Evolutionary conservation across 2,888 invertebrate genomes (phyloP), one percentile per base, ranked within the genome.

Genomic region (Actias luna): DNA sequence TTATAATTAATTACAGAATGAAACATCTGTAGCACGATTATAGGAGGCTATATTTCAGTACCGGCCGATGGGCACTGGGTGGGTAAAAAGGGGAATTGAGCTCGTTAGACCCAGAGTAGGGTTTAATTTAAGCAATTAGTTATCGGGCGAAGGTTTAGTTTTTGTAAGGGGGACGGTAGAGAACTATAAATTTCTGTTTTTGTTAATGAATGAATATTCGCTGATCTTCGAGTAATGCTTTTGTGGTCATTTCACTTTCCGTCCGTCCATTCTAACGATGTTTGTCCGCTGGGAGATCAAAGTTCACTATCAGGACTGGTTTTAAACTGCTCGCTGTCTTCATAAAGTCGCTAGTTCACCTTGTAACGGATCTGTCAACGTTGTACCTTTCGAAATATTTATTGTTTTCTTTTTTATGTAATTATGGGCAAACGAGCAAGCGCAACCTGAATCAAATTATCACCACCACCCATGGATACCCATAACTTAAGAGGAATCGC

Each of bases 21-120:
- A 46, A 2, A 46, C 46, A 55, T 46, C 5, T 46, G 46, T 55
- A 55, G 73, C 64, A 25, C 22, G 36, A 39, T 29, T 55, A 63
- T 52, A 59, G 39, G 63, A 55, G 10, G 59, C 52, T 55, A 31
- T 59, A 59, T 52, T 42, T 63, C 39, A 59, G n/a, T 36, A 27
- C 27, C 35, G 27, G n/a, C 67, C 64, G 60, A 39, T 57, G 55
- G 66, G 70, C 63, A 52, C 58, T 46, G 33, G 27, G 61, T 31
- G 35, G 62, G 59, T 65, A 69, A 74, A 74, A 72, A 70, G 66
- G 65, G 62, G 60, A 64, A 67, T 68, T 67, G 66, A 69, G 69
- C 74, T 66, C 65, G 67, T 74, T 69, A 61, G 58, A 18, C 61
- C 42, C 39, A 42, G 27, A 36, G n/a, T 39, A 25, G 61, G 61